phyloP scores from a whole-genome alignment of 2,888 invertebrate species.

The Prosopocoilus inquinatus region DNA sequence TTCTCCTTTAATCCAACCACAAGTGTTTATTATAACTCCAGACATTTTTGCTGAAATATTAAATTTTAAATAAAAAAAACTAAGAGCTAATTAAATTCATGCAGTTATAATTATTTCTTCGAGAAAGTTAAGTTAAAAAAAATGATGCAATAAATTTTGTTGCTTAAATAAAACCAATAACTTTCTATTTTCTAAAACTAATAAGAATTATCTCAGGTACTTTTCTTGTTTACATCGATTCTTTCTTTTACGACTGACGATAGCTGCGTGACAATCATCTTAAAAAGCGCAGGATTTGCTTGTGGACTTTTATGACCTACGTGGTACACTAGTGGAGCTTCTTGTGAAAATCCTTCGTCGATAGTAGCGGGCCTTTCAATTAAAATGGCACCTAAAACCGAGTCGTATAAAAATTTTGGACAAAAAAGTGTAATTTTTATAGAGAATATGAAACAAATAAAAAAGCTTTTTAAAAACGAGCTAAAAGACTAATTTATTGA shows the following conservation, averaged over 20 bases:
- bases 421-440: constrained; percentile 6
- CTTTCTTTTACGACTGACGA: constrained; percentile 84
- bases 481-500: too few relatives aligned
- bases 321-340: constrained; percentile 90
- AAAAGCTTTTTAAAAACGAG: too few relatives aligned
- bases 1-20: constrained; percentile 93
- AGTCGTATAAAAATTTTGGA: neutral
- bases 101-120: too few relatives aligned
- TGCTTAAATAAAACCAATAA: neutral
- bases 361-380: constrained; percentile 90
- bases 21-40: constrained; percentile 95
- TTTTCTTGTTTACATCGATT: constrained; percentile 83
- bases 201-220: constrained; percentile 48
- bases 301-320: constrained; percentile 82
- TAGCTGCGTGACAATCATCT: constrained; percentile 76
- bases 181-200: neutral
- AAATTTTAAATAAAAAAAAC: too few relatives aligned
- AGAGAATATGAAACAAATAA: too few relatives aligned
- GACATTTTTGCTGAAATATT: constrained; percentile 68
- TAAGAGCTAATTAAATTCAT: too few relatives aligned
- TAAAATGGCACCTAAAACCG: constrained; percentile 67
- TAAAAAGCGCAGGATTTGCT: constrained; percentile 80
- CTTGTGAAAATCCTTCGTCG: constrained; percentile 93
- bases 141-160: neutral
- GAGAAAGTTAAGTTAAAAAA: too few relatives aligned